Evolutionary conservation across 1,140 invertebrate genomes (phyloP).

Genomic region (Melitaea cinxia): DNA sequence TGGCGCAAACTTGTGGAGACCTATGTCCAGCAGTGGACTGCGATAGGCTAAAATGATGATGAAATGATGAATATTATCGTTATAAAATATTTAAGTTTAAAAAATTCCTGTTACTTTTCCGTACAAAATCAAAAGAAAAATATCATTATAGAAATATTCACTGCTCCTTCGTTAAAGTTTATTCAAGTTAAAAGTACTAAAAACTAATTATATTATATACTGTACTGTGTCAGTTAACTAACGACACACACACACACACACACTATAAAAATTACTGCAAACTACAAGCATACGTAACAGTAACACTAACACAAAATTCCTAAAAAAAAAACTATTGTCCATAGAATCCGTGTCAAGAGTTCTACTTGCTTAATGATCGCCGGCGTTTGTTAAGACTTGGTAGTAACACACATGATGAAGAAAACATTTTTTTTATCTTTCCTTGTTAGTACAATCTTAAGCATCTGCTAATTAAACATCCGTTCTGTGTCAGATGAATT

Average conservation of each 20-base stretch:
- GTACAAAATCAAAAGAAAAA: too few relatives aligned
- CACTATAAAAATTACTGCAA: not conserved
- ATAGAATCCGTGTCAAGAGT: slow-evolving; percentile 31
- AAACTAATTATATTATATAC: too few relatives aligned
- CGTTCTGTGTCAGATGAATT: not conserved
- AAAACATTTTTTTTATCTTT: slow-evolving; percentile 14
- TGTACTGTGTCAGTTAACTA: too few relatives aligned
- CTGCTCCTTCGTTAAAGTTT: too few relatives aligned
- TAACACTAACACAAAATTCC: not conserved
- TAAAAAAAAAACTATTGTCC: slow-evolving; percentile 28
- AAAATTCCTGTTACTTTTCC: too few relatives aligned
- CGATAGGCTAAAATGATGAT: too few relatives aligned
- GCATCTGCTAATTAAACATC: not conserved
- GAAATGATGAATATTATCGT: too few relatives aligned
- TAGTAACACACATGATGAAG: slow-evolving; percentile 19
- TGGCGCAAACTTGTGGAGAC: too few relatives aligned
- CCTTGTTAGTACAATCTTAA: not conserved
- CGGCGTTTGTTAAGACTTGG: slow-evolving; percentile 29
- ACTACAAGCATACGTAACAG: not conserved
- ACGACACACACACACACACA: not conserved
- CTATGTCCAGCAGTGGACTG: too few relatives aligned
- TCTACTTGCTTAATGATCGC: slow-evolving; percentile 34
- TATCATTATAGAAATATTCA: too few relatives aligned
- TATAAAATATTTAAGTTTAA: too few relatives aligned
- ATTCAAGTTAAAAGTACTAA: too few relatives aligned